A percentile compares a stretch with the other conserved stretches of the same genome.
These are phyloP conservation scores for Agrochola macilenta DNA, from an alignment of 2,888 invertebrate species.

Conservation along the genomic window DNA sequence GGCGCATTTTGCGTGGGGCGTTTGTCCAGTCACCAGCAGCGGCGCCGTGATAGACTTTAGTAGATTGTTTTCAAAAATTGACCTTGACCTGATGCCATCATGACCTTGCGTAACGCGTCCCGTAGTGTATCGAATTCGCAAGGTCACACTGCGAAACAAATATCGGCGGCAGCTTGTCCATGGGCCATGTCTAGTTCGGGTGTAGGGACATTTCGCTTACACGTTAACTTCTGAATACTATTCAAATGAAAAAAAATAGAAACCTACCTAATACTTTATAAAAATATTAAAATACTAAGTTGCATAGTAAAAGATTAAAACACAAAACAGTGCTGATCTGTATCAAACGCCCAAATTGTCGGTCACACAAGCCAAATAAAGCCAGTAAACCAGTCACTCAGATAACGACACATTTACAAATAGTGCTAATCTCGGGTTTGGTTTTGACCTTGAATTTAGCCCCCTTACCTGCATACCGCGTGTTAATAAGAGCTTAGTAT, in stretches of 20 bases:
- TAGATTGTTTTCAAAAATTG: constrained; percentile 8
- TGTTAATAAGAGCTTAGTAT: constrained; percentile 31
- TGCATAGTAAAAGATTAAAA: background rate
- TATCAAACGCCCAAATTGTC: constrained; percentile 6
- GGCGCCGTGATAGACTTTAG: background rate
- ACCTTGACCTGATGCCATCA: constrained; percentile 7
- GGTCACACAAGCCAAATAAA: constrained; percentile 9
- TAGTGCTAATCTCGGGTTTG: constrained; percentile 44
- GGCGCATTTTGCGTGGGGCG: background rate
- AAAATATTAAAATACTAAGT: background rate
- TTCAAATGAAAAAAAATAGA: background rate
- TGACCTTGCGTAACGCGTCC: constrained; percentile 19
- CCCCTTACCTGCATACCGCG: constrained; percentile 27
- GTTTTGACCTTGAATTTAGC: constrained; percentile 43
- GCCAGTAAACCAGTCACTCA: background rate
- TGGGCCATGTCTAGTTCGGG: background rate
- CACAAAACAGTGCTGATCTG: background rate
- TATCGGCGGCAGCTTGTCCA: background rate
- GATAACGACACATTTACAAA: constrained; percentile 49
- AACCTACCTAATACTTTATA: background rate
- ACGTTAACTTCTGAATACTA: constrained; percentile 1
- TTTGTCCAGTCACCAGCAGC: background rate
- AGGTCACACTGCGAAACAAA: constrained; percentile 7
- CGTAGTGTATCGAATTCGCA: background rate
- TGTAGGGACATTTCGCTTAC: background rate